Evolutionary conservation across 2,888 invertebrate genomes (phyloP).

Genomic region (Drosophila phalerata): DNA sequence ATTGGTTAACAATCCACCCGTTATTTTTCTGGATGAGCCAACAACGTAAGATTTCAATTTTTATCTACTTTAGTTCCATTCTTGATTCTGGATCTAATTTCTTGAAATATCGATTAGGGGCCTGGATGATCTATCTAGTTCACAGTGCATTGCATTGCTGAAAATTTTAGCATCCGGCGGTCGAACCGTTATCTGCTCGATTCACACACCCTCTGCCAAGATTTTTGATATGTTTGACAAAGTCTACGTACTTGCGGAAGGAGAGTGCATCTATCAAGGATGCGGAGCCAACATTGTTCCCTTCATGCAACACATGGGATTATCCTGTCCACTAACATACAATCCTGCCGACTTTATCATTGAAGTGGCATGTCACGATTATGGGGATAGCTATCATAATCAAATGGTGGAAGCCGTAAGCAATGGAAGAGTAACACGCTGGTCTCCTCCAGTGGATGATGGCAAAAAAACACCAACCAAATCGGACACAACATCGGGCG

Average conservation of each 20-base stretch:
- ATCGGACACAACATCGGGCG: conserved; percentile 82
- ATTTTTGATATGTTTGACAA: conserved; percentile 96
- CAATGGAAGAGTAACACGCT: conserved; percentile 88
- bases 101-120: conserved; percentile 89
- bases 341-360: conserved; percentile 98
- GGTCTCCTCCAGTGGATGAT: conserved; percentile 83
- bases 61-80: no score
- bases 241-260: conserved; percentile 94
- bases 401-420: conserved; percentile 89
- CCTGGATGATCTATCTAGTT: conserved; percentile 95
- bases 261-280: conserved; percentile 96
- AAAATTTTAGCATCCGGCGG: conserved; percentile 94
- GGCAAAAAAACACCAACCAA: conserved; percentile 69
- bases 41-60: conserved; percentile 90
- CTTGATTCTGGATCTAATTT: no score
- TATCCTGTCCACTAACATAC: conserved; percentile 95
- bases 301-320: conserved; percentile 91
- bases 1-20: conserved; percentile 96
- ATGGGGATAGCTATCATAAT: conserved; percentile 89
- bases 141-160: conserved; percentile 94
- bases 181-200: conserved; percentile 96
- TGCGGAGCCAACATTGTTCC: conserved; percentile 92
- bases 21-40: conserved; percentile 97
- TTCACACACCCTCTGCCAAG: conserved; percentile 98
- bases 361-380: conserved; percentile 93